These are phyloP conservation scores for Coluber constrictor DNA, from an alignment of 2,797 vertebrate genomes.

Conservation along the genomic window DNA sequence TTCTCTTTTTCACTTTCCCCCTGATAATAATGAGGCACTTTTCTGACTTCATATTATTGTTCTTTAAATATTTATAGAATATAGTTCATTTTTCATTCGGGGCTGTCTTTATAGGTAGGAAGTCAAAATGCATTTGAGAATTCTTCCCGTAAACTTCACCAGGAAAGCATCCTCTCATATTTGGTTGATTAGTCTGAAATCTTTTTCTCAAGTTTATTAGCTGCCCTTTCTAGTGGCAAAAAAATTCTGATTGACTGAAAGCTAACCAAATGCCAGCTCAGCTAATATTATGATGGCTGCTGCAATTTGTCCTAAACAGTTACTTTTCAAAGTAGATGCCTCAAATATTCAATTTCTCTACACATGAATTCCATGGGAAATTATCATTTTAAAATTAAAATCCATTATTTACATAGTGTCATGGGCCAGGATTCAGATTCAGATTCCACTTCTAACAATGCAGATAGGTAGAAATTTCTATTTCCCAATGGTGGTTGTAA, in stretches of 20 bases:
- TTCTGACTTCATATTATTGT: conserved; percentile 19
- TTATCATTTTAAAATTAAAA: background rate
- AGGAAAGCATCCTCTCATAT: background rate
- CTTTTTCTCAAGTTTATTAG: background rate
- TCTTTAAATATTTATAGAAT: conserved; percentile 32
- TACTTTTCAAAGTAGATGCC: background rate
- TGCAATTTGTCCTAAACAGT: background rate
- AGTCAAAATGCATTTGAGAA: conserved; percentile 9
- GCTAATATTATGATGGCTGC: background rate
- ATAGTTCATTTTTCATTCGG: conserved; percentile 10
- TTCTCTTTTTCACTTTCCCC: conserved; percentile 3
- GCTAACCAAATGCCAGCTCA: background rate
- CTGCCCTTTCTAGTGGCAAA: background rate
- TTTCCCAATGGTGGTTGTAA: background rate
- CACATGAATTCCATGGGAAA: background rate
- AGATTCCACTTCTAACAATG: background rate
- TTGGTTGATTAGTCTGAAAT: background rate
- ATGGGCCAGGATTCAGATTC: background rate
- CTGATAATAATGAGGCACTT: conserved; percentile 15
- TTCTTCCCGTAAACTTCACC: background rate
- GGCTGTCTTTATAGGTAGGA: conserved; percentile 4
- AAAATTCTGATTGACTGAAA: background rate
- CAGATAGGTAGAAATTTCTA: background rate
- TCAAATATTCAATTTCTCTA: background rate
- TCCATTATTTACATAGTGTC: background rate